These are phyloP conservation scores for Lithodes maja DNA, from an alignment of 2,888 invertebrate species.

Conservation along the genomic window DNA sequence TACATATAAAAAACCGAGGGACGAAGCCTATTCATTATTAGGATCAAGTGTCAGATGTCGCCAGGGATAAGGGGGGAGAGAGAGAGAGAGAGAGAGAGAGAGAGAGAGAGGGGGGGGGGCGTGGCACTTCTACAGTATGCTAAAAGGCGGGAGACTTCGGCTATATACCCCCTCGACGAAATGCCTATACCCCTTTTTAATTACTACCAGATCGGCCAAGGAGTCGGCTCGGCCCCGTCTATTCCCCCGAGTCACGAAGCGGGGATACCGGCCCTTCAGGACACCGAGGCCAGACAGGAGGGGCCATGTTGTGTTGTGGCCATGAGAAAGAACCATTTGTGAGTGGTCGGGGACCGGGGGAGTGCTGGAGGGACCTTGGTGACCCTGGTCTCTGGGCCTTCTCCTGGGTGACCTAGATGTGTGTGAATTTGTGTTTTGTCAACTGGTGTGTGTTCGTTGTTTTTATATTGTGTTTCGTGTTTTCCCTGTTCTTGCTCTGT, in stretches of 20 bases:
- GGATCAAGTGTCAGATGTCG: constrained; percentile 45
- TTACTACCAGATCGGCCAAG: constrained; percentile 31
- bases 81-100: too few species aligned
- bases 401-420: too few species aligned
- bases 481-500: too few species aligned
- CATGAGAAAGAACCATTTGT: too few species aligned
- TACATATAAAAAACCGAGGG: background rate
- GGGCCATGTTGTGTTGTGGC: too few species aligned
- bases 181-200: constrained; percentile 25
- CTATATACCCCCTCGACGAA: background rate
- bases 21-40: constrained; percentile 55
- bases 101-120: background rate
- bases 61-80: constrained; percentile 19
- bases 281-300: too few species aligned
- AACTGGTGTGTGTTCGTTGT: too few species aligned
- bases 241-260: constrained; percentile 38
- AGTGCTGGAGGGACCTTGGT: too few species aligned
- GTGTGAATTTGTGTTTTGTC: too few species aligned
- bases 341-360: too few species aligned
- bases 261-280: background rate
- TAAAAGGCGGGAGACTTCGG: constrained; percentile 4
- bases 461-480: too few species aligned
- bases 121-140: background rate
- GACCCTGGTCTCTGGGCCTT: too few species aligned
- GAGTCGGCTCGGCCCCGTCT: constrained; percentile 31